Evolutionary conservation across 2,113 vertebrate species (phyloP).

Genomic region (Tylochromis polylepis): DNA sequence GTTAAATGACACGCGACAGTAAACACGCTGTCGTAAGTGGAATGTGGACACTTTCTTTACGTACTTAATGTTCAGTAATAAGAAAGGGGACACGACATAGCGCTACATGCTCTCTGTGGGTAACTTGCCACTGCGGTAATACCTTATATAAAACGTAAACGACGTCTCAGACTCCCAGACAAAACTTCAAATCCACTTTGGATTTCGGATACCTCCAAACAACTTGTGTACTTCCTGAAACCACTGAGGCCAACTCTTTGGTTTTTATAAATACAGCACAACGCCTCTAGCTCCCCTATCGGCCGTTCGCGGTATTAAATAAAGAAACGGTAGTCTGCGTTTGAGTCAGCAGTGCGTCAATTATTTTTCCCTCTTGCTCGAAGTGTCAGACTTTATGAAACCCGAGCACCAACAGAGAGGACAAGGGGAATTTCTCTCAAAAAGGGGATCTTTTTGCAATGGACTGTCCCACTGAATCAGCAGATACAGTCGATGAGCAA

Average conservation of each 20-base stretch:
- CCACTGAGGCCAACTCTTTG: background rate
- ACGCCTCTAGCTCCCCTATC: background rate
- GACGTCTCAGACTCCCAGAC: background rate
- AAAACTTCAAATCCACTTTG: background rate
- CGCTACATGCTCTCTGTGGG: background rate
- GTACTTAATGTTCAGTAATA: background rate
- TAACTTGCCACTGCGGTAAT: background rate
- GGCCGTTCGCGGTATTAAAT: background rate
- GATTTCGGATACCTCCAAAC: background rate
- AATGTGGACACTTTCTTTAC: background rate
- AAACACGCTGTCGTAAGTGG: background rate
- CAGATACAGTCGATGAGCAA: background rate
- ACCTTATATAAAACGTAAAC: no score
- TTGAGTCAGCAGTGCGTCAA: background rate
- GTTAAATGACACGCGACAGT: background rate
- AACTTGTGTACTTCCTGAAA: constrained; percentile 53
- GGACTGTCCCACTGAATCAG: constrained; percentile 10
- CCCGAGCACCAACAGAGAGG: background rate
- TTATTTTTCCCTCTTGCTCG: background rate
- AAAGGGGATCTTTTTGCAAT: background rate
- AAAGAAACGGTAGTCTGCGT: background rate
- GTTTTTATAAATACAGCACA: background rate
- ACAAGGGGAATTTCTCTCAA: background rate
- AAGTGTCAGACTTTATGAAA: background rate
- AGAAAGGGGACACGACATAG: background rate